These are phyloP conservation scores for Temnothorax nylanderi DNA, from an alignment of 1,140 invertebrate species.

Conservation along the genomic window DNA sequence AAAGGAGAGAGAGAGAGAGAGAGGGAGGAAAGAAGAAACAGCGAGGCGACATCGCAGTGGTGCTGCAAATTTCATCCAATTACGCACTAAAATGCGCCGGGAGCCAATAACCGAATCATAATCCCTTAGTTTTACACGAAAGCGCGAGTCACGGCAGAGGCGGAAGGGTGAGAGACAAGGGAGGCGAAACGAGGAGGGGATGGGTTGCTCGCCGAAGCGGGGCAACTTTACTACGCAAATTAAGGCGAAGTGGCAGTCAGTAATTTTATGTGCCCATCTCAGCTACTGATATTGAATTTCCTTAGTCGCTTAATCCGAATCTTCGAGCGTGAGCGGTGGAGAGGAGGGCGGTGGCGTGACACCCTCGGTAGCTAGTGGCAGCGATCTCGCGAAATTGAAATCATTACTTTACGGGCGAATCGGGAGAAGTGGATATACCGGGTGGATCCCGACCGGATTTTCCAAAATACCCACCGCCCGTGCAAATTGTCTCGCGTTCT, in stretches of 20 bases:
- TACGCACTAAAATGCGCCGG: conserved; percentile 76
- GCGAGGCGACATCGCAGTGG: conserved; percentile 58
- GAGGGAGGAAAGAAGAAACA: conserved; percentile 56
- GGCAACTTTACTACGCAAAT: conserved; percentile 84
- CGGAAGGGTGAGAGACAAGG: conserved; percentile 59
- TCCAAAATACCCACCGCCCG: conserved; percentile 68
- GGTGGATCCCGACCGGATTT: conserved; percentile 77
- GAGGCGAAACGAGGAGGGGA: conserved; percentile 23
- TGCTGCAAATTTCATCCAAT: conserved; percentile 78
- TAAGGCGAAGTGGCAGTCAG: conserved; percentile 85
- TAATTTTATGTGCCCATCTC: conserved; percentile 86
- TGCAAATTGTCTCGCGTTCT: conserved; percentile 45
- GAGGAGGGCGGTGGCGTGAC: conserved; percentile 46
- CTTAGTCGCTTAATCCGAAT: conserved; percentile 85
- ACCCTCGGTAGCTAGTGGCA: conserved; percentile 68
- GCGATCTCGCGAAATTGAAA: conserved; percentile 85
- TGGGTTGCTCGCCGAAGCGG: conserved; percentile 54
- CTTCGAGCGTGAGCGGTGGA: conserved; percentile 68
- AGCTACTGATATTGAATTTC: conserved; percentile 86
- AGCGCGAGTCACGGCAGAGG: conserved; percentile 62
- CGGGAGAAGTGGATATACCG: conserved; percentile 69
- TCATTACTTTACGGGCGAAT: conserved; percentile 83
- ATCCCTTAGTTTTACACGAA: conserved; percentile 81
- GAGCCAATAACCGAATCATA: conserved; percentile 83
- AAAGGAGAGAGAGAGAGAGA: conserved; percentile 12